A percentile compares a stretch with the other conserved stretches of the same genome.
phyloP scores from a whole-genome alignment of 2,113 vertebrate genomes.

The Hemibagrus wyckioides region DNA sequence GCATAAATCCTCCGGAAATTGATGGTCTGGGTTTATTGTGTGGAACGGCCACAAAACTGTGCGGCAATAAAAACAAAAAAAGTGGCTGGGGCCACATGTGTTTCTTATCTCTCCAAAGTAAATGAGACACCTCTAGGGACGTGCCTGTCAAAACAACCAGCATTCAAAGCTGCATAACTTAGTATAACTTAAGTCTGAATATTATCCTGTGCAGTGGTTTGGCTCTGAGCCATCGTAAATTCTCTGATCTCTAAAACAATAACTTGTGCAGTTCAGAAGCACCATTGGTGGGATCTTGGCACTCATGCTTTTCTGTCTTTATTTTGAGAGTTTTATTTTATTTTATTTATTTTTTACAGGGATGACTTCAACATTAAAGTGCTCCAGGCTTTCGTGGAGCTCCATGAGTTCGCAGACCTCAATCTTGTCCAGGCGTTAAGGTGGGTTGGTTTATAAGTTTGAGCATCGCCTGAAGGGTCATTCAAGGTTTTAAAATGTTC shows the following conservation, averaged over 20 bases:
- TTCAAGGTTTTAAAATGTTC: not conserved
- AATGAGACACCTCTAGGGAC: slow-evolving; percentile 26
- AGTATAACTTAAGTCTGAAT: not conserved
- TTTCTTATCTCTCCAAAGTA: slow-evolving; percentile 64
- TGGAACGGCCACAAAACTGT: slow-evolving; percentile 39
- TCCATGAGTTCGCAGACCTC: slow-evolving; percentile 98
- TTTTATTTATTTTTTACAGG: slow-evolving; percentile 65
- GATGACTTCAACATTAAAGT: slow-evolving; percentile 99
- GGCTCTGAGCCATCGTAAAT: slow-evolving; percentile 13
- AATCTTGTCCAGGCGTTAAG: slow-evolving; percentile 98
- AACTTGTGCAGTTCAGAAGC: not conserved
- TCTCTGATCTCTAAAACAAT: not conserved
- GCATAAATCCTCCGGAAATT: slow-evolving; percentile 63
- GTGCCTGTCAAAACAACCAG: slow-evolving; percentile 61
- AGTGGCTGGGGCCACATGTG: slow-evolving; percentile 57
- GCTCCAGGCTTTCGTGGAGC: slow-evolving; percentile 96
- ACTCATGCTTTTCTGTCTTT: not conserved
- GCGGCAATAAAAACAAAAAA: slow-evolving; percentile 19
- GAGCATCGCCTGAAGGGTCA: not conserved
- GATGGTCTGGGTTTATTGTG: slow-evolving; percentile 64
- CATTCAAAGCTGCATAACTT: slow-evolving; percentile 37
- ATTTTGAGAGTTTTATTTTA: slow-evolving; percentile 15
- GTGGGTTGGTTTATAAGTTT: slow-evolving; percentile 67
- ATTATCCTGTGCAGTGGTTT: slow-evolving; percentile 10
- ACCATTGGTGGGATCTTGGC: slow-evolving; percentile 5